Percentiles rank a stretch among this genome's conserved stretches.
phyloP scores from a whole-genome alignment of 2,888 invertebrate species.

The Bugulina stolonifera region DNA sequence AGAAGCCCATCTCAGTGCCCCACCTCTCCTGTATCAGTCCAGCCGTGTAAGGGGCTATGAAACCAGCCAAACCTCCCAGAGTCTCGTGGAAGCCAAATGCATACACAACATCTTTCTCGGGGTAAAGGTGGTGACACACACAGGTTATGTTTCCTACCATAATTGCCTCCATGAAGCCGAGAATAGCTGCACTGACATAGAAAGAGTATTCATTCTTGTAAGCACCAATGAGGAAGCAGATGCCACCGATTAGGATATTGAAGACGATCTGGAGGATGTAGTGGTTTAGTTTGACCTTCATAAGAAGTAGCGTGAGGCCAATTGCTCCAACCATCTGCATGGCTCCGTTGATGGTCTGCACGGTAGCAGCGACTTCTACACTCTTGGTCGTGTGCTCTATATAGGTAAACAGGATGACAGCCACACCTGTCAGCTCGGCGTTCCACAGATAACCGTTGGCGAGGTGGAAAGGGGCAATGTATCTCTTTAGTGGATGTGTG shows the following conservation, averaged over 20 bases:
- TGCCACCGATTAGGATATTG: neutral
- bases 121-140: slow-evolving; percentile 17
- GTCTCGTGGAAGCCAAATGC: slow-evolving; percentile 23
- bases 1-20: neutral
- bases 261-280: slow-evolving; percentile 21
- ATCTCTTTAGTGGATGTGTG: slow-evolving; percentile 2
- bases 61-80: slow-evolving; percentile 5
- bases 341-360: slow-evolving; percentile 16
- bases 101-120: slow-evolving; percentile 23
- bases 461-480: slow-evolving; percentile 10
- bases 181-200: slow-evolving; percentile 2
- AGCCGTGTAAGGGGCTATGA: slow-evolving; percentile 7
- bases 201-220: neutral
- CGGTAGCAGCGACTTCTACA: neutral
- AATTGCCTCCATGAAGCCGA: slow-evolving; percentile 19
- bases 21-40: slow-evolving; percentile 2
- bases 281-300: slow-evolving; percentile 23
- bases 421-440: slow-evolving; percentile 20
- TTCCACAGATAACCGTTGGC: slow-evolving; percentile 21
- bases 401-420: slow-evolving; percentile 22
- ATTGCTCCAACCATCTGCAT: slow-evolving; percentile 7
- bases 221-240: slow-evolving; percentile 11
- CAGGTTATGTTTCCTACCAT: slow-evolving; percentile 23
- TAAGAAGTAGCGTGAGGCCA: slow-evolving; percentile 10
- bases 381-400: neutral